Evolutionary conservation across 2,888 invertebrate genomes (phyloP).

Genomic region (Eueremaeus valkanovi): DNA sequence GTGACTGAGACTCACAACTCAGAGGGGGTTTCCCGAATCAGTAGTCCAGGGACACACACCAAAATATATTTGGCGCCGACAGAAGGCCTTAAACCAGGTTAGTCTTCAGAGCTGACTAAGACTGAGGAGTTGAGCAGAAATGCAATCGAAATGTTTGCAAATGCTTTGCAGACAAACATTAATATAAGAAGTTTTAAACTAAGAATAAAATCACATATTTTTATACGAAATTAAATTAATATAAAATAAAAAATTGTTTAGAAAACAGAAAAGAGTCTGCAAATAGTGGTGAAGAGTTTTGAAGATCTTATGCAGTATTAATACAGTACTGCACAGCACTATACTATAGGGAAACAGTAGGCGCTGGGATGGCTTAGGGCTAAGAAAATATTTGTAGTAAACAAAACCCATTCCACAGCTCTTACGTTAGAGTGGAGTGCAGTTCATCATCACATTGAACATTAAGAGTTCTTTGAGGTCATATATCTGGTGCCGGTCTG

Average conservation of each 20-base stretch:
- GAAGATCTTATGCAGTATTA: conserved; percentile 2
- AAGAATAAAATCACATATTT: too few relatives aligned
- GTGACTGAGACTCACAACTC: not conserved
- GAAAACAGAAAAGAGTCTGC: not conserved
- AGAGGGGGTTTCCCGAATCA: conserved; percentile 25
- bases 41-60: not conserved
- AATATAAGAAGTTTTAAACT: not conserved
- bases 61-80: conserved; percentile 21
- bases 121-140: not conserved
- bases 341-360: conserved; percentile 23
- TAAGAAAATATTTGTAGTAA: conserved; percentile 24
- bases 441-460: conserved; percentile 15
- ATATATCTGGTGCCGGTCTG: conserved; percentile 33
- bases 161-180: not conserved
- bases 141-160: not conserved
- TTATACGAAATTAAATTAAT: not conserved
- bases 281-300: not conserved
- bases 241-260: not conserved
- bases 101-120: not conserved
- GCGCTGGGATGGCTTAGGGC: conserved; percentile 8
- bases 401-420: conserved; percentile 27
- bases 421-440: too few relatives aligned
- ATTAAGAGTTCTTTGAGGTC: conserved; percentile 32
- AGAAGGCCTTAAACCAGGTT: conserved; percentile 22
- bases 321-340: not conserved